phyloP scores from a whole-genome alignment of 2,888 invertebrate genomes.

The Latrodectus elegans region DNA sequence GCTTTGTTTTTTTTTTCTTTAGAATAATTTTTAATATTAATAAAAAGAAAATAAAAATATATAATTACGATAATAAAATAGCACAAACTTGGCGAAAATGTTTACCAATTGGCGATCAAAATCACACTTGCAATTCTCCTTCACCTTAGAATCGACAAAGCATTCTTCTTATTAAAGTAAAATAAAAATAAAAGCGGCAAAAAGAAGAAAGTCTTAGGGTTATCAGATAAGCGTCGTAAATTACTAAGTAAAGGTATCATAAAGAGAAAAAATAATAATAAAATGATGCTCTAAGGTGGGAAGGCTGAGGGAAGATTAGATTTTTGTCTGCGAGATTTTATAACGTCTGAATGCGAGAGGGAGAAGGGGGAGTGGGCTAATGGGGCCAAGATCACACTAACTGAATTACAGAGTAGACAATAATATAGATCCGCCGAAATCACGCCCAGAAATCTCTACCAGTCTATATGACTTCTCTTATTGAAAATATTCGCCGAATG shows the following conservation, averaged over 20 bases:
- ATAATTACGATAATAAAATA: not conserved
- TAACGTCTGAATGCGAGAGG: conserved; percentile 24
- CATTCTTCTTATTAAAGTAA: not conserved
- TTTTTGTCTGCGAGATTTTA: conserved; percentile 28
- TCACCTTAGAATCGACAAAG: conserved; percentile 2
- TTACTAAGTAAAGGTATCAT: conserved; percentile 61
- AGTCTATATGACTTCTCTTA: conserved; percentile 42
- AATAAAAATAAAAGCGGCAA: not conserved
- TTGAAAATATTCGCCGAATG: conserved; percentile 40
- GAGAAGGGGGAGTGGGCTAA: conserved; percentile 30
- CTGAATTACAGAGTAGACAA: conserved; percentile 67
- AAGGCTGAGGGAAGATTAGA: conserved; percentile 20
- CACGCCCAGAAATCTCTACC: conserved; percentile 49
- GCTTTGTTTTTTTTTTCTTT: no score
- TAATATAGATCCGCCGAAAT: conserved; percentile 32
- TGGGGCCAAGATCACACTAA: conserved; percentile 59
- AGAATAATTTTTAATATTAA: not conserved
- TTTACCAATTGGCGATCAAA: conserved; percentile 40
- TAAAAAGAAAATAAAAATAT: not conserved
- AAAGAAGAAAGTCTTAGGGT: conserved; percentile 27
- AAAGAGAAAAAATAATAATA: conserved; percentile 48
- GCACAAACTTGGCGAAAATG: conserved; percentile 23
- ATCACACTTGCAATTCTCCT: conserved; percentile 32
- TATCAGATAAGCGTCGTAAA: conserved; percentile 61
- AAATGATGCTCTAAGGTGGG: conserved; percentile 33